These are phyloP conservation scores for Spheniscus humboldti DNA, from an alignment of 2,797 vertebrate genomes.

Conservation along the genomic window DNA sequence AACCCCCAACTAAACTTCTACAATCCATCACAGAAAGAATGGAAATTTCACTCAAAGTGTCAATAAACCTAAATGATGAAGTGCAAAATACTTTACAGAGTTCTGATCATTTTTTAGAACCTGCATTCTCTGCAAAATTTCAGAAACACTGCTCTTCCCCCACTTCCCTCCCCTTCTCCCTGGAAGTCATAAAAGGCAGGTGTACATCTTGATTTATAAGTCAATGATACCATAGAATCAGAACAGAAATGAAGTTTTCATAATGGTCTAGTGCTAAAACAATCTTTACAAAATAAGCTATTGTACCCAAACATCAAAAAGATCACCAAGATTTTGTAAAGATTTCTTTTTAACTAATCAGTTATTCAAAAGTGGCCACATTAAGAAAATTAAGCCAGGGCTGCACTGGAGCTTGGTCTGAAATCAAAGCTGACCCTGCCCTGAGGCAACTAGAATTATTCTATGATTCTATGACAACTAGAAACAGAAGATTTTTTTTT, in stretches of 20 bases:
- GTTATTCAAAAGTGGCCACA: neutral
- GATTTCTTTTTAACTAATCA: neutral
- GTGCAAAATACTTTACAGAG: constrained; percentile 53
- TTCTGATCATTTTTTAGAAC: constrained; percentile 30
- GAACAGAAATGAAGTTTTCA: neutral
- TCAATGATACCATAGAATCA: neutral
- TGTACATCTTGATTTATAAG: neutral
- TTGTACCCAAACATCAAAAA: neutral
- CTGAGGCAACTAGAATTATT: neutral
- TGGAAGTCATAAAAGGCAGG: neutral
- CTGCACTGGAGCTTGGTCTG: neutral
- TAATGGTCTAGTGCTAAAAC: neutral
- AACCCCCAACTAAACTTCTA: constrained; percentile 82
- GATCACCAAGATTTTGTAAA: neutral
- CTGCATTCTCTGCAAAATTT: neutral
- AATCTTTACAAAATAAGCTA: neutral
- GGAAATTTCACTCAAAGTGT: constrained; percentile 65
- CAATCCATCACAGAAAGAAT: constrained; percentile 78
- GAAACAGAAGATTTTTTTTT: neutral
- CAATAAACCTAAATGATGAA: constrained; percentile 64
- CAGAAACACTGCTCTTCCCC: neutral
- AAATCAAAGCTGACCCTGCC: neutral
- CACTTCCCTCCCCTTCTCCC: neutral
- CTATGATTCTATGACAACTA: neutral
- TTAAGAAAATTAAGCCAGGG: neutral